Base-by-base conservation (phyloP, 1,140 invertebrate genomes). In the Caerostris extrusa region DNA sequence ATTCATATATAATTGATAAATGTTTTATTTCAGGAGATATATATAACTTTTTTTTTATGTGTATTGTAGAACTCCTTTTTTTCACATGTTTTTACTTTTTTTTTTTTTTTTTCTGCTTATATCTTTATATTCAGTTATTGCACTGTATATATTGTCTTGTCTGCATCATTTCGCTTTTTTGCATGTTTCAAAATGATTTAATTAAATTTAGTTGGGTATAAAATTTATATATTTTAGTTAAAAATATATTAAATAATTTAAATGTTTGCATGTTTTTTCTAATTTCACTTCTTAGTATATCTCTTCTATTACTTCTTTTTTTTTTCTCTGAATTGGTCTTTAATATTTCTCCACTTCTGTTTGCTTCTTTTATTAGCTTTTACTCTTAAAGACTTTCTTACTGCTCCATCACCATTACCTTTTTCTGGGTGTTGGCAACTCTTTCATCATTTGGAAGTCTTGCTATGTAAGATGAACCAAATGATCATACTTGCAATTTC, bases 361-460 rank as follows among this genome's bases (percentile, higher is more conserved):
- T 50, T 77, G 71, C 19, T 77, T 50, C 71, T 77, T 53, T 77
- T 50, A 77, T 50, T 53, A 53, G 71, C 71, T 77, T 77, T 77
- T 77, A 12, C 71, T 77, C 34, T 77, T 50, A 50, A 77, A 77
- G 71, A 67, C n/a, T 67, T 6, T 12, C n/a, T 67, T 67, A 67
- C n/a, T 67, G 61, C 61, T 67, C 61, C 61, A 67, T 67, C 61
- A 67, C 61, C 71, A 12, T 12, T 77, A 53, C 71, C 34, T 50
- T 50, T 77, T 50, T 50, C 7, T 77, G 34, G 3, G 7, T 77
- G 71, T 50, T 12, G 34, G 12, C 19, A 77, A 77, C 71, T 77
- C 7, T 64, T 64, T 10, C 10, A 12, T 34, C 53, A 10, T 77
- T 14, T 10, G 7, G 34, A 77, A 50, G 71, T 34, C 19, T 77